Base-by-base conservation (phyloP, 2,113 vertebrate genomes). In the Vulpes lagopus region DNA sequence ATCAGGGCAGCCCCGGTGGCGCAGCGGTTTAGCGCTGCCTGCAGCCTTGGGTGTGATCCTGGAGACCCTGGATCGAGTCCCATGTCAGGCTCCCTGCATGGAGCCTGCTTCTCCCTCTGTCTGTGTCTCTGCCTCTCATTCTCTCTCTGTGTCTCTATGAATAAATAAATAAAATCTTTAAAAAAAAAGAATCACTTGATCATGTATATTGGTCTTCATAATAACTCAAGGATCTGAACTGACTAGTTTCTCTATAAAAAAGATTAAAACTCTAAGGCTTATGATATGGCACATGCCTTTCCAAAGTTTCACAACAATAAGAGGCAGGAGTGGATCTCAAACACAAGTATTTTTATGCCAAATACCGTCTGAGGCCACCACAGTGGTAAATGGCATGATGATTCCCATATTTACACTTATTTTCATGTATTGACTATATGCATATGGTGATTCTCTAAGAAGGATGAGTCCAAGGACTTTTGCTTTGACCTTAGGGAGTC, bases 361-460 rank as follows among this genome's bases (percentile, higher is more conserved):
- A n/a, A 79, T 35, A 23, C 55, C 51, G 3, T 25, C 35, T 1
- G 20, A 15, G 55, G 51, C 16, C 62, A 12, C 59, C 1, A 0
- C 7, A 8, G 1, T 19, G 12, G 2, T 35, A 20, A 2, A 9
- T 27, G 38, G 64, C 51, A 11, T 12, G 1, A 38, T 1, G 30
- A 53, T 1, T 1, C 55, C 3, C 20, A 1, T 12, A 1, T 22
- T 38, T 14, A 25, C 19, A 32, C 0, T 8, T 51, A 15, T 35
- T 67, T 35, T 2, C 14, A 32, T 8, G 0, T 3, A 0, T 16
- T 57, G 17, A 19, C 22, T 25, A 6, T 0, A 1, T 1, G 43
- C 20, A 11, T 1, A 9, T 1, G 43, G 30, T 17, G 20, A 59
- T 11, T 12, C n/a, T 22, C n/a, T 35, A 11, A 27, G 27, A 95